Evolutionary conservation across 2,888 invertebrate species (phyloP).

Genomic region (Drosophila austrosaltans): DNA sequence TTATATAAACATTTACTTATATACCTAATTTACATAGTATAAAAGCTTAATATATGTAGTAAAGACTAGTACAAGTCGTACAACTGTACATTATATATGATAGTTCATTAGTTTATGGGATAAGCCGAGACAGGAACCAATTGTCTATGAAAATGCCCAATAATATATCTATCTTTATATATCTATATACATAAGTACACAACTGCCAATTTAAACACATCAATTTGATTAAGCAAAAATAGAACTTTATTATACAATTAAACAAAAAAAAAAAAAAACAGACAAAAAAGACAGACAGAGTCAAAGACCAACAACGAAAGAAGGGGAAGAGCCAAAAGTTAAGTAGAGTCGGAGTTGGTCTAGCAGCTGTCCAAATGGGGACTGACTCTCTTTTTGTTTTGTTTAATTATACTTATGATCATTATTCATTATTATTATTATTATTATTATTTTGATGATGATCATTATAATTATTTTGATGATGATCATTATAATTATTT

Average conservation of each 20-base stretch:
- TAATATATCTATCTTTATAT: background rate
- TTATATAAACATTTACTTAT: too few relatives aligned
- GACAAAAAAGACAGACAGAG: background rate
- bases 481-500: slow-evolving; percentile 34
- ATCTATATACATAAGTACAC: background rate
- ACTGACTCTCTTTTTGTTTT: background rate
- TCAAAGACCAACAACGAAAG: background rate
- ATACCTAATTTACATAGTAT: too few relatives aligned
- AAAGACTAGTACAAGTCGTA: too few relatives aligned
- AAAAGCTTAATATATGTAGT: too few relatives aligned
- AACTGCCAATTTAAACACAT: slow-evolving; percentile 26
- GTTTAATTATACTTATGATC: background rate
- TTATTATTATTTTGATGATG: background rate
- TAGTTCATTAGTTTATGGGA: too few relatives aligned
- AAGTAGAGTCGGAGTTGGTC: slow-evolving; percentile 4
- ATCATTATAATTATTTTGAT: slow-evolving; percentile 24
- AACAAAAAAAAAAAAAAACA: slow-evolving; percentile 26
- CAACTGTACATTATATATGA: too few relatives aligned
- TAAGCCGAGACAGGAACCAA: background rate
- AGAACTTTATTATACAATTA: slow-evolving; percentile 62
- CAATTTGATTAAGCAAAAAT: slow-evolving; percentile 58
- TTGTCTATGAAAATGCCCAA: background rate
- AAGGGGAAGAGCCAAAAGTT: background rate
- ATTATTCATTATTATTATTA: slow-evolving; percentile 13
- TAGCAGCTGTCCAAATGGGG: slow-evolving; percentile 57